Base-by-base conservation (phyloP, 2,797 vertebrate genomes). In the Pangasius macronema region DNA sequence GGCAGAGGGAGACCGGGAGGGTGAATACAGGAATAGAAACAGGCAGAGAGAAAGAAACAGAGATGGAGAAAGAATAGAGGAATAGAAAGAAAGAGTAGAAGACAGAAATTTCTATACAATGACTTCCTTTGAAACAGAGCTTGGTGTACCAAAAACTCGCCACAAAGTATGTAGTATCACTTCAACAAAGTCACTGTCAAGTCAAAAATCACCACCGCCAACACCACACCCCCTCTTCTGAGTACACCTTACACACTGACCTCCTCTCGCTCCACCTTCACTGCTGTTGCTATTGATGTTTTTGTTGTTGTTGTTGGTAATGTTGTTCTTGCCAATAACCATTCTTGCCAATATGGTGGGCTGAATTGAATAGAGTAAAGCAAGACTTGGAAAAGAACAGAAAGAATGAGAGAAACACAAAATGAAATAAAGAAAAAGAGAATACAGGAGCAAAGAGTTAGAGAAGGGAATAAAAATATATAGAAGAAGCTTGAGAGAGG, bases 401-500 rank as follows among this genome's bases (percentile, higher is more conserved):
- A 61, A 39, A 9, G 3, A 65, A 46, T 0, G 24, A 49, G 24
- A 49, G 39, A n/a, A 82, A 46, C 36, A 39, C 20, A 30, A 36
- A 76, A 30, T 85, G 75, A 70, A 89, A 82, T 65, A 87, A 89
- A 91, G 88, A 93, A 89, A 88, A 90, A 88, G 92, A 92, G 90
- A 91, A 83, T 24, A 24, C 46, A 53, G 30, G 18, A 68, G 63
- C 30, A 68, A 68, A 83, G 82, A 51, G 18, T 22, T 51, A 36
- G 30, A 83, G 63, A 51, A 36, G 10, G n/a, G 46, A 83, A 68
- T 68, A 53, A 68, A 68, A 83, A 68, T 53, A 83, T 51, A 33
- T 24, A 92, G 92, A 92, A 33, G 81, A 93, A 51, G 82, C 82
- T 55, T 67, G 86, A 91, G 90, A 90, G 92, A 90, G 92, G 83